Evolutionary conservation across 2,888 invertebrate genomes (phyloP), one percentile per base, ranked within the genome.

Genomic region (Tipula helvola): DNA sequence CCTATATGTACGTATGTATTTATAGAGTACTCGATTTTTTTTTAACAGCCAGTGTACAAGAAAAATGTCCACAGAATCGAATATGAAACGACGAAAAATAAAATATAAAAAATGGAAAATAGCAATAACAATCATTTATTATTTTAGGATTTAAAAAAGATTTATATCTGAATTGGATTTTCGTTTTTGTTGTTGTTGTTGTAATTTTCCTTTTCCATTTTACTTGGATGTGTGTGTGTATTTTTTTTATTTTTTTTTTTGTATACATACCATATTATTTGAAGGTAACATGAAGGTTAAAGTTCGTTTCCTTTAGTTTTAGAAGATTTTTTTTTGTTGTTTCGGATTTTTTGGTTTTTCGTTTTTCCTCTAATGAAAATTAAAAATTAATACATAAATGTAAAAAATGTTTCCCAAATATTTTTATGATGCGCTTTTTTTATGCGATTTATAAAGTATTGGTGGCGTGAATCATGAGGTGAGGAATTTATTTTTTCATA

Each of bases 61-160:
- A 71, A 71, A 71, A 71, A 71, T 71, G 28, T 71, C 5, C 71
- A 71, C 71, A 28, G 71, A 71, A 71, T 71, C 71, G 71, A 52
- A 52, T 52, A 52, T 16, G 52, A 71, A 71, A 71, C 28, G 71
- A 71, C 71, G 71, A 71, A 71, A 71, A 71, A 71, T 71, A 71
- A 28, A 71, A 18, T 1, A 47, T 8, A 16, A 71, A 71, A 71
- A 71, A 71, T 71, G 71, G 71, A 71, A 71, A 71, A 71, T 71
- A 71, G 71, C 71, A 71, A 71, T 71, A 71, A 71, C 71, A 71
- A 71, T 28, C 71, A 71, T 71, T 71, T 71, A 71, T 71, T 71
- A 71, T 71, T 71, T 71, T 71, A 71, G 71, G 71, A 71, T 71
- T 71, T 71, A 71, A 71, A 71, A 71, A 71, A 71, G 71, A 71